Evolutionary conservation across 2,113 vertebrate genomes (phyloP), one percentile per base, ranked within the genome.

Genomic region (Neotragus pygmaeus): DNA sequence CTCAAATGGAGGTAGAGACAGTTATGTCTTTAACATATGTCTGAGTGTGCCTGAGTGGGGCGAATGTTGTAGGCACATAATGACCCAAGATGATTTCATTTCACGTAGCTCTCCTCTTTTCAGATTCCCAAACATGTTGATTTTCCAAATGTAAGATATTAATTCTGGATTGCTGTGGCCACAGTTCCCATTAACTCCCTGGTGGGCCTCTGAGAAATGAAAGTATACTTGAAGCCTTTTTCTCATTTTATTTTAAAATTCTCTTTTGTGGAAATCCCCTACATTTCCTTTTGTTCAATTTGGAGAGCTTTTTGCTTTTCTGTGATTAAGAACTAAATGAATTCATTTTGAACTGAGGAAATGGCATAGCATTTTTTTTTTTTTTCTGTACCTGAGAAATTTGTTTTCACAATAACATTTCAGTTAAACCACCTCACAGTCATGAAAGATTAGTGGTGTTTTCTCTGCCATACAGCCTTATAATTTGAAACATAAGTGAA

Each of bases 401-500:
- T 95, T 98, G 90, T 94, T 98, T 97, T 91, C 97, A 94, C 95
- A 98, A 98, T 98, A 98, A 95, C 95, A 97, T 97, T 98, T 98
- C 88, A 94, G 70, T 87, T 92, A 96, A 97, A 96, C 89, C 92
- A 85, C 94, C 95, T 97, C 97, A 86, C 93, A 98, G 98, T 98
- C 97, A 98, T 2, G 89, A 98, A 98, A 98, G 96, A 98, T 98
- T 97, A 98, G 97, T 89, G 49, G 60, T 98, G 96, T 98, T 98
- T 99, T 97, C 98, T 96, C 96, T 98, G 95, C 93, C 66, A 94
- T 0, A 0, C 60, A 91, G 93, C 95, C 97, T 98, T 98, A 96
- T 98, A 98, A 98, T 98, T 97, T 98, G 91, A 96, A 98, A 97
- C 97, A 97, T 93, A 98, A 98, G 98, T 97, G 97, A 96, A 98